Conservation (phyloP, 2,888 invertebrate species). For the Drosophila yooni region DNA sequence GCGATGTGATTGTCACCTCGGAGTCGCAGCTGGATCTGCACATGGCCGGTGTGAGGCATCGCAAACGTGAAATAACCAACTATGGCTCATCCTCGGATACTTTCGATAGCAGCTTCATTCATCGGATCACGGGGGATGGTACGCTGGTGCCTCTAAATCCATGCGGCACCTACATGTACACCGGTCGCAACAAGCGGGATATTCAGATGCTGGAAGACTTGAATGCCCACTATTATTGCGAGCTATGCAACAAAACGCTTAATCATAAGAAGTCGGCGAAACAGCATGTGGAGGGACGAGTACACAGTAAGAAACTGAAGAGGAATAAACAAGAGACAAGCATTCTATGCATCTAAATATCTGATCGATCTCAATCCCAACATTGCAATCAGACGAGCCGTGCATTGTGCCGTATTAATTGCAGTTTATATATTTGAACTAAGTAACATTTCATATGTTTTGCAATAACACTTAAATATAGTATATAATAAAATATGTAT, state of each 20-base stretch:
- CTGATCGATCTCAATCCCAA: slow-evolving; percentile 6
- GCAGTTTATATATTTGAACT: slow-evolving; percentile 62
- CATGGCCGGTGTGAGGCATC: slow-evolving; percentile 63
- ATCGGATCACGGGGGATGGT: slow-evolving; percentile 52
- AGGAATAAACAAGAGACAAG: background rate
- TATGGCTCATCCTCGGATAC: background rate
- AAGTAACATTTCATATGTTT: slow-evolving; percentile 50
- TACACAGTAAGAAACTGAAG: slow-evolving; percentile 50
- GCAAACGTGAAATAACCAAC: slow-evolving; percentile 40
- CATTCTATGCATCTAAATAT: background rate
- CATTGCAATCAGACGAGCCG: slow-evolving; percentile 24
- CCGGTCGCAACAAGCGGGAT: slow-evolving; percentile 19
- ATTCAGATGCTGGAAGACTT: slow-evolving; percentile 27
- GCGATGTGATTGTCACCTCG: slow-evolving; percentile 70
- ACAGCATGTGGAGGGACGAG: slow-evolving; percentile 66
- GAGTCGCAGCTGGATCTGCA: slow-evolving; percentile 68
- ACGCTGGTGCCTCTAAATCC: slow-evolving; percentile 53
- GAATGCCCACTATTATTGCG: slow-evolving; percentile 56
- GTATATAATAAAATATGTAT: slow-evolving; percentile 17
- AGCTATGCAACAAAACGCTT: slow-evolving; percentile 60
- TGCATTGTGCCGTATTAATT: slow-evolving; percentile 54
- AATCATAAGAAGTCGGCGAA: slow-evolving; percentile 69
- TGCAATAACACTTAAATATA: slow-evolving; percentile 34
- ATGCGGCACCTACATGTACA: slow-evolving; percentile 24
- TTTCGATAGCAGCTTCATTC: slow-evolving; percentile 53